Percentiles rank a stretch among this genome's conserved stretches.
phyloP scores from a whole-genome alignment of 1,140 invertebrate species.

The Platyura marginata region DNA sequence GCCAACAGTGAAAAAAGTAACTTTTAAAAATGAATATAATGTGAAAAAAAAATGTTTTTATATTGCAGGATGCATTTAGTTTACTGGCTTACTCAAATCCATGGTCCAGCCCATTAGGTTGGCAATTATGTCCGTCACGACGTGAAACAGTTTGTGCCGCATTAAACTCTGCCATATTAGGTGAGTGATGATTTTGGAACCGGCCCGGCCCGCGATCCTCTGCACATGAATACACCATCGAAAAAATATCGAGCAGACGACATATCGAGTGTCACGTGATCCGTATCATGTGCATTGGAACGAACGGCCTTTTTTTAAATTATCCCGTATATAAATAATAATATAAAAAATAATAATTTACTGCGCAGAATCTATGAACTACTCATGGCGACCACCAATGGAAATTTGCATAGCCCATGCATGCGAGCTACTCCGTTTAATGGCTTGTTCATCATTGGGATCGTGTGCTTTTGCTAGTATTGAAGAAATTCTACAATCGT shows the following conservation, averaged over 20 bases:
- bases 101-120: conserved; percentile 88
- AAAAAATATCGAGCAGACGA: background rate
- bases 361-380: conserved; percentile 77
- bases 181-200: conserved; percentile 28
- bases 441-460: conserved; percentile 76
- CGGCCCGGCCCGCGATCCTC: background rate
- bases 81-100: conserved; percentile 94
- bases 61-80: conserved; percentile 97
- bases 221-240: background rate
- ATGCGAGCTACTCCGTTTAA: conserved; percentile 68
- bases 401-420: conserved; percentile 83
- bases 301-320: background rate
- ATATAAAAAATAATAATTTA: too few species aligned
- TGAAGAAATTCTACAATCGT: conserved; percentile 36
- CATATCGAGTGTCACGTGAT: background rate
- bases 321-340: too few species aligned
- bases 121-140: conserved; percentile 81
- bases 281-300: background rate
- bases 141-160: conserved; percentile 86
- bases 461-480: conserved; percentile 84
- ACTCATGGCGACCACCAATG: conserved; percentile 73
- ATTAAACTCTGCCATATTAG: conserved; percentile 92
- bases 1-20: too few species aligned
- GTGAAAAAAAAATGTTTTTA: background rate
- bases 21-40: too few species aligned